These are phyloP conservation scores for Hypercompe scribonia DNA, from an alignment of 2,888 invertebrate species.

Conservation along the genomic window DNA sequence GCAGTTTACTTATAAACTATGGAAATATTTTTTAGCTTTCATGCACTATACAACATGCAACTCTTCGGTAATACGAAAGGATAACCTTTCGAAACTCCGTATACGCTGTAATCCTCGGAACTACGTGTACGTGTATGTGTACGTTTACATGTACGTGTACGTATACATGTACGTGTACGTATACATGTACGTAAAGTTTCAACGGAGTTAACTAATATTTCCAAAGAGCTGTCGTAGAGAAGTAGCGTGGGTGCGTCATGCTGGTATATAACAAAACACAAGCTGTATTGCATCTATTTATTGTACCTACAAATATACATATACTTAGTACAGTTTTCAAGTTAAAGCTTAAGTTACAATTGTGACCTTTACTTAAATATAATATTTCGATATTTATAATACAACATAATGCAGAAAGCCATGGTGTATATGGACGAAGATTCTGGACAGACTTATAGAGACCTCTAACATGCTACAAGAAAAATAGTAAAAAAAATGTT, in stretches of 20 bases:
- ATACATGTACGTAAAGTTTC: not conserved
- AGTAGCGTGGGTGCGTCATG: constrained; percentile 62
- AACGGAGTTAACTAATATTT: not conserved
- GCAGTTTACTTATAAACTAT: not conserved
- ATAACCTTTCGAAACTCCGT: not conserved
- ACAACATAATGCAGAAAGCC: constrained; percentile 24
- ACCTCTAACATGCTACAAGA: not conserved
- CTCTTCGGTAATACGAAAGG: not conserved
- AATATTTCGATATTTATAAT: constrained; percentile 41
- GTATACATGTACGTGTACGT: not conserved
- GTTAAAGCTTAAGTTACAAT: constrained; percentile 60
- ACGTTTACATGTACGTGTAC: not conserved
- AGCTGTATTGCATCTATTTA: constrained; percentile 69
- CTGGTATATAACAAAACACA: constrained; percentile 74
- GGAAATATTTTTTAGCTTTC: constrained; percentile 17
- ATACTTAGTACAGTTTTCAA: constrained; percentile 52
- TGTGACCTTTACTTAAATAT: constrained; percentile 46
- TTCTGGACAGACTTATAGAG: not conserved
- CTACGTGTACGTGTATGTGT: not conserved
- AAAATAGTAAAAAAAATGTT: too few species aligned
- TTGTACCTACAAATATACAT: constrained; percentile 59
- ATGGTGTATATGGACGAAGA: constrained; percentile 1
- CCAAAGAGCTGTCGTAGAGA: not conserved
- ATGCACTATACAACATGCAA: constrained; percentile 17
- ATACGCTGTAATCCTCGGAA: not conserved